phyloP scores from a whole-genome alignment of 64 coral and sea anemone genomes.

The Trachythela sp. region DNA sequence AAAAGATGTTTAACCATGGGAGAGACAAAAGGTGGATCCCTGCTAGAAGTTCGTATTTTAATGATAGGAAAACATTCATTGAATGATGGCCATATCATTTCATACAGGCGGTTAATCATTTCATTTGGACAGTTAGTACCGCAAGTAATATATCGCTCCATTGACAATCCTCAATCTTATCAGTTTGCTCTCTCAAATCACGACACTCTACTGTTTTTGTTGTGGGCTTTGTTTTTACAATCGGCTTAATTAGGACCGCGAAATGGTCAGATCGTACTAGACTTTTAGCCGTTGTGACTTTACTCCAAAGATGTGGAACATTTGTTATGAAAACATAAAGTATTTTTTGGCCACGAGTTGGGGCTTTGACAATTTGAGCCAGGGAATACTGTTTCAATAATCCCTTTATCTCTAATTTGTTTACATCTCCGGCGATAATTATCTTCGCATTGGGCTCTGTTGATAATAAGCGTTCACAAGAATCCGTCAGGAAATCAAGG shows the following conservation, averaged over 20 bases:
- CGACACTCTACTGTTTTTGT: neutral
- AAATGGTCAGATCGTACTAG: constrained; percentile 23
- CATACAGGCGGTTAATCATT: constrained; percentile 6
- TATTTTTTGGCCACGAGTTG: neutral
- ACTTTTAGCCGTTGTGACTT: constrained; percentile 3
- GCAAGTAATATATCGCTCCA: neutral
- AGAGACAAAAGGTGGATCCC: constrained; percentile 44
- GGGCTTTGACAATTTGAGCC: neutral
- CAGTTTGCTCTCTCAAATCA: constrained; percentile 32
- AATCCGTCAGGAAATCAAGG: constrained; percentile 22
- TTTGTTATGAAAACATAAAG: constrained; percentile 2
- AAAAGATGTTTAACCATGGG: constrained; percentile 51
- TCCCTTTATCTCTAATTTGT: neutral
- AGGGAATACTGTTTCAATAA: neutral
- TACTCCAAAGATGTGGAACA: constrained; percentile 13
- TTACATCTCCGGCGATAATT: constrained; percentile 33
- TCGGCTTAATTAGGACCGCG: neutral
- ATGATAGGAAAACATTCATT: constrained; percentile 40
- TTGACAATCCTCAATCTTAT: neutral
- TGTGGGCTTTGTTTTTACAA: neutral
- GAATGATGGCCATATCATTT: constrained; percentile 23
- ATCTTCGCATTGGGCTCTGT: constrained; percentile 1
- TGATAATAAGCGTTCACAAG: constrained; percentile 35
- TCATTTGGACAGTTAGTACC: neutral
- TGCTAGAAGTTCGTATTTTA: constrained; percentile 30